Conservation (phyloP, 2,113 vertebrate genomes). For the Pipa parva region DNA sequence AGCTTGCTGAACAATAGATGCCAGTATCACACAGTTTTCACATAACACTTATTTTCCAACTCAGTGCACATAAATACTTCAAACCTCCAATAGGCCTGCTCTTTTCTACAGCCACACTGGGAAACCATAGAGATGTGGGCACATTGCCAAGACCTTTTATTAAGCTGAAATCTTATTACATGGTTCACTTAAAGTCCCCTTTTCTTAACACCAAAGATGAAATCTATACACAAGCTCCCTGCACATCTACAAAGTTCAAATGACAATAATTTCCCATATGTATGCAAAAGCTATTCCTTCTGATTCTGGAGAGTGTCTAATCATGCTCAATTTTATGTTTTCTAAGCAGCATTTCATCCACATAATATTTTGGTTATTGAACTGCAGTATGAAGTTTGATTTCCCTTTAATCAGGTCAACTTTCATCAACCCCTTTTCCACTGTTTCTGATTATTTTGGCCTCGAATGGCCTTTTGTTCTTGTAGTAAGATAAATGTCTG, state of each 20-base stretch:
- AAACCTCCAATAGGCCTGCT: slow-evolving; percentile 21
- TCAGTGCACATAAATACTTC: slow-evolving; percentile 32
- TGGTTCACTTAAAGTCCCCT: slow-evolving; percentile 35
- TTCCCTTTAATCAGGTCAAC: slow-evolving; percentile 35
- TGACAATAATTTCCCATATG: slow-evolving; percentile 36
- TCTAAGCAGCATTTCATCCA: slow-evolving; percentile 15
- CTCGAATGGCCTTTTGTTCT: slow-evolving; percentile 32
- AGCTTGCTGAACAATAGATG: slow-evolving; percentile 25
- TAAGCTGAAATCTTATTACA: slow-evolving; percentile 38
- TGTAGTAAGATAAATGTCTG: slow-evolving; percentile 19
- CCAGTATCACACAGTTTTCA: slow-evolving; percentile 25
- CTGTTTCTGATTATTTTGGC: slow-evolving; percentile 36
- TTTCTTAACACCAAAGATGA: slow-evolving; percentile 29
- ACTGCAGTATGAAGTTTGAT: slow-evolving; percentile 30
- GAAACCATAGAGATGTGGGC: slow-evolving; percentile 17
- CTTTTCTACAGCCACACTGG: slow-evolving; percentile 17
- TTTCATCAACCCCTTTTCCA: slow-evolving; percentile 34
- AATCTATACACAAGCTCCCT: slow-evolving; percentile 21
- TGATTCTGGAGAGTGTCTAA: slow-evolving; percentile 17
- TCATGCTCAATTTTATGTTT: slow-evolving; percentile 26
- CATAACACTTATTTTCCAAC: slow-evolving; percentile 33
- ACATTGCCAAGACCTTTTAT: slow-evolving; percentile 33
- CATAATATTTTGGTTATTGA: slow-evolving; percentile 31
- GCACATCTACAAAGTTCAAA: slow-evolving; percentile 36
- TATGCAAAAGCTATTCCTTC: slow-evolving; percentile 29